Base-by-base conservation (phyloP, 2,888 invertebrate genomes). In the Harpagoxenus sublaevis region DNA sequence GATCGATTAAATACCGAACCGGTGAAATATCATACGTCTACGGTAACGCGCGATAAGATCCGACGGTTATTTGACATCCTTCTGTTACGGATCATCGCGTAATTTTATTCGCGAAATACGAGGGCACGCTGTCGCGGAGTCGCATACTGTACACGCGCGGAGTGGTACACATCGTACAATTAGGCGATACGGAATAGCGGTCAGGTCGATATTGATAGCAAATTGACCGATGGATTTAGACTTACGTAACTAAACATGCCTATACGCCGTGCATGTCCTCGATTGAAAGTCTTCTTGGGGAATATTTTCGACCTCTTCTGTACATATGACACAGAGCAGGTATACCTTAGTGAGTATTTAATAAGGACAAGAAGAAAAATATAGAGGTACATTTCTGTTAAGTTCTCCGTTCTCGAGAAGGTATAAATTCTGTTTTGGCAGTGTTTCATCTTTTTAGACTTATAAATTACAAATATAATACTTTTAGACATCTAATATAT, bases 201-300 rank as follows among this genome's bases (percentile, higher is more conserved):
- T 60, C 70, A 60, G 48, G 39, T 79, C 28, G 60, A 79, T 70
- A 79, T 79, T 66, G 53, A 55, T 55, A 77, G 65, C 39, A 78
- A 78, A 78, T 78, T 82, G 85, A 66, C 55, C 79, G 87, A 65
- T 35, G 70, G 84, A 86, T 90, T 88, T 81, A 66, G 70, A 60
- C 62, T 89, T 89, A 85, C 83, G 83, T 90, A 88, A 89, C 78
- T 82, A 65, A 86, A 87, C 85, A 83, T 83, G 57, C 74, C 51
- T 66, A 31, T 84, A 51, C 66, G 65, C 48, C 42, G 81, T 79
- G 86, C 42, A 77, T 79, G 86, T 88, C 88, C 86, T 86, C 90
- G 66, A 84, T 70, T 86, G 88, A 90, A 82, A 90, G 86, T 84
- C 86, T 88, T 90, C 86, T 63, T 71, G 15, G 66, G 66, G 55